Evolutionary conservation across 1,140 invertebrate genomes (phyloP), one percentile per base, ranked within the genome.

Genomic region (Neodiprion virginianus): DNA sequence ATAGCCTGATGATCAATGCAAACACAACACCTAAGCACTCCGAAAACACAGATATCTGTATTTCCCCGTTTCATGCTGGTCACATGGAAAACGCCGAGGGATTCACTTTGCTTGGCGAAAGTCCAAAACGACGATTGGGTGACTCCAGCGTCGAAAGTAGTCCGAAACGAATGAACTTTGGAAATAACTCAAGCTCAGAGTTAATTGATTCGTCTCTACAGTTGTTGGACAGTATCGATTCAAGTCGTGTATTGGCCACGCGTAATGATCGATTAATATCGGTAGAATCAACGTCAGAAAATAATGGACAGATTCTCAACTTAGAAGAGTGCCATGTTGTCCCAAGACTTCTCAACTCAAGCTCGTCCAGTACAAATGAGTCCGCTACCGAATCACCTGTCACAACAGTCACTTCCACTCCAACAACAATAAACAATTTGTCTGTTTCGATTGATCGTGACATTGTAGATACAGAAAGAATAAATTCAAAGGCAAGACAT

Each of bases 301-400:
- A 82, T 14, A 79, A 79, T 61, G 82, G 82, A 21, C 79, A 81
- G 69, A 75, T 82, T 61, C 80, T 80, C n/a, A 81, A 81, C 72
- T 76, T 80, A 1, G 86, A 88, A 48, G 86, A 89, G 61, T 87
- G 86, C 74, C 88, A 89, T 69, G 85, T 87, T n/a, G 84, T 86
- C 28, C 86, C 87, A 11, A 86, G 85, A 67, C 74, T 81, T 47
- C 79, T 74, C 76, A 82, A 79, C 68, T 76, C 74, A 1, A 69
- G 66, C 28, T 49, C 71, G 11, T 71, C 21, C 14, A 21, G 23
- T 1, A 40, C 47, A 5, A 71, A 17, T 14, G 47, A 71, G 28
- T 40, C 69, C 7, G 5, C 12, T 14, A 67, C 17, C 14, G 73
- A 74, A 48, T 48, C 48, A 28, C 72, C 23, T 14, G 10, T n/a